Evolutionary conservation across 1,140 invertebrate species (phyloP).

Genomic region (Coptotermes formosanus): DNA sequence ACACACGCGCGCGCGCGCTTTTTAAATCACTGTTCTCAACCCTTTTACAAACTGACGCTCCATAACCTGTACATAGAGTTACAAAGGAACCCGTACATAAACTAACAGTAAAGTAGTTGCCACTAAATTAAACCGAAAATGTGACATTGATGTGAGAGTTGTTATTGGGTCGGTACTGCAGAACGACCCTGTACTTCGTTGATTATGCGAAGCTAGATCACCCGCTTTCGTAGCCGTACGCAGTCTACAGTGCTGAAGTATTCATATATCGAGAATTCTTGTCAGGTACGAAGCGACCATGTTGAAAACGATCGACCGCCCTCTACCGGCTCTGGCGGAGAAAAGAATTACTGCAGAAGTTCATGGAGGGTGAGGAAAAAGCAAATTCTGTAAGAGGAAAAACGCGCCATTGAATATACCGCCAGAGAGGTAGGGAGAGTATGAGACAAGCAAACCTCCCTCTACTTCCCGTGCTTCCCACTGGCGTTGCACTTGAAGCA

Average conservation of each 20-base stretch:
- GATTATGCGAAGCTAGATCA: not conserved
- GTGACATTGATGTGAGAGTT: too few relatives aligned
- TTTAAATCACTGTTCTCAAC: too few relatives aligned
- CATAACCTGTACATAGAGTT: too few relatives aligned
- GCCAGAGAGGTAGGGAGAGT: not conserved
- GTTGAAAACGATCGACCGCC: not conserved
- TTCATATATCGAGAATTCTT: not conserved
- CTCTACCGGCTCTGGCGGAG: too few relatives aligned
- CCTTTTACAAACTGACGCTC: too few relatives aligned
- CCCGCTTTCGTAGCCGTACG: not conserved
- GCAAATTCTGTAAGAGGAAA: not conserved
- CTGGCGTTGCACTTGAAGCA: not conserved
- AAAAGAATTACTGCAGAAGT: not conserved
- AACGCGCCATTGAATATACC: not conserved
- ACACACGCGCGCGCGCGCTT: too few relatives aligned
- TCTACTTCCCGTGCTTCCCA: not conserved
- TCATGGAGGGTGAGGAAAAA: not conserved
- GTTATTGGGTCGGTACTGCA: too few relatives aligned
- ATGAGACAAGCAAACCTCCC: too few relatives aligned
- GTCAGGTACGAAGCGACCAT: not conserved
- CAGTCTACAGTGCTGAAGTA: not conserved
- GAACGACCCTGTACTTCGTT: too few relatives aligned
- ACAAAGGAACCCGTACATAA: too few relatives aligned
- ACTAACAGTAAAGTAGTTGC: too few relatives aligned
- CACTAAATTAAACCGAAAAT: too few relatives aligned